Evolutionary conservation across 1,140 invertebrate genomes (phyloP), one percentile per base, ranked within the genome.

Genomic region (Campoletis sonorensis): DNA sequence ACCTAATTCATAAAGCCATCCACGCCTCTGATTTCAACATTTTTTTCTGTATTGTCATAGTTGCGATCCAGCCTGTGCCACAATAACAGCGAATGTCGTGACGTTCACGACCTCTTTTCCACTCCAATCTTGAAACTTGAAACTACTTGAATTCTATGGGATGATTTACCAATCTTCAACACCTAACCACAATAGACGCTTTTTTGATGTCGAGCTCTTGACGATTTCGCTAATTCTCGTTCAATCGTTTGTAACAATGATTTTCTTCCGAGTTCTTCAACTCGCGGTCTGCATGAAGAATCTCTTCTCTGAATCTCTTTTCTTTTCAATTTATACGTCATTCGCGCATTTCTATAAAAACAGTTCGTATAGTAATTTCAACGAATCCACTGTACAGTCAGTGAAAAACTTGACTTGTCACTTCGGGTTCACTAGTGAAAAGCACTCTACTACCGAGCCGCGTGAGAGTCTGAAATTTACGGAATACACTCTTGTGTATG

Each of bases 11-110:
- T 79, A 82, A 82, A 51, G 75, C 54, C 23, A 71, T 82, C 40
- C 78, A 82, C 81, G 71, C 81, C 81, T 79, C 37, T 72, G 70
- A 79, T 82, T 82, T 82, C 81, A 73, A 67, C 81, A 82, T 73
- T 40, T 7, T 18, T 72, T 37, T 18, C 26, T 77, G 67, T 37
- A 79, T 45, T 68, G 58, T 68, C 61, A 67, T 40, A 49, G 61
- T 23, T 23, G 40, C 21, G 23, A 33, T 67, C 40, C 49, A 18
- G 51, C 40, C 30, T 45, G 58, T 45, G 61, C 37, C 30, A 70
- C 67, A 70, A 70, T 70, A 70, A 70, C 27, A 21, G 13, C 30
- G 67, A 18, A 27, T 33, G 30, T 15, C 67, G 27, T 33, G 30
- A 21, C 27, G 10, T 33, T 79, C 77, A 26, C 40, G 67, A 70